A percentile compares a stretch with the other conserved stretches of the same genome.
Evolutionary conservation across 1,140 invertebrate species (phyloP).

Genomic region (Nasonia longicornis): DNA sequence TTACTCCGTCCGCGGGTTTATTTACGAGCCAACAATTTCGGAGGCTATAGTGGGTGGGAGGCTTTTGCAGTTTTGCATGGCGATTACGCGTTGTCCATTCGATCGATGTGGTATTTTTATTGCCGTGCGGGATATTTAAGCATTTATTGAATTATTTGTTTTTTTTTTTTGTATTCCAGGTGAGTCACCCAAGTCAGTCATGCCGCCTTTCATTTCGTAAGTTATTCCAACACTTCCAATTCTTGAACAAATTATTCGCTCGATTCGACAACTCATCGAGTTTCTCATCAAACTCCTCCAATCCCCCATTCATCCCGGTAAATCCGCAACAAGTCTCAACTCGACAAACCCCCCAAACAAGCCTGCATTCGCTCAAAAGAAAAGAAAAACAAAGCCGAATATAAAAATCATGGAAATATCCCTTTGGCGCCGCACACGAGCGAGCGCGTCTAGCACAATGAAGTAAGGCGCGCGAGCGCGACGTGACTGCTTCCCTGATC

Average conservation of each 20-base stretch:
- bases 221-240: background rate
- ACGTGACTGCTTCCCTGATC: conserved; percentile 54
- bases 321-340: background rate
- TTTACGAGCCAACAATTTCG: conserved; percentile 43
- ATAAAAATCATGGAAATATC: conserved; percentile 27
- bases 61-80: background rate
- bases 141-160: background rate
- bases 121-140: no score
- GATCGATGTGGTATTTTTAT: background rate
- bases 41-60: background rate
- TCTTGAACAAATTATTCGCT: no score
- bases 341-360: background rate
- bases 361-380: background rate
- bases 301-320: no score
- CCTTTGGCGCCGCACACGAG: background rate
- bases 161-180: background rate
- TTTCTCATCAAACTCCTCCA: no score
- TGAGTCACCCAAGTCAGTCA: background rate
- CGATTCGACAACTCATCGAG: no score
- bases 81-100: conserved; percentile 4
- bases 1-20: conserved; percentile 35
- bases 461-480: conserved; percentile 56
- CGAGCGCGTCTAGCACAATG: conserved; percentile 42
- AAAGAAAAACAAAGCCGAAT: conserved; percentile 6
- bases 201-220: background rate